Evolutionary conservation across 2,888 invertebrate genomes (phyloP).

Genomic region (Sympetrum striolatum): DNA sequence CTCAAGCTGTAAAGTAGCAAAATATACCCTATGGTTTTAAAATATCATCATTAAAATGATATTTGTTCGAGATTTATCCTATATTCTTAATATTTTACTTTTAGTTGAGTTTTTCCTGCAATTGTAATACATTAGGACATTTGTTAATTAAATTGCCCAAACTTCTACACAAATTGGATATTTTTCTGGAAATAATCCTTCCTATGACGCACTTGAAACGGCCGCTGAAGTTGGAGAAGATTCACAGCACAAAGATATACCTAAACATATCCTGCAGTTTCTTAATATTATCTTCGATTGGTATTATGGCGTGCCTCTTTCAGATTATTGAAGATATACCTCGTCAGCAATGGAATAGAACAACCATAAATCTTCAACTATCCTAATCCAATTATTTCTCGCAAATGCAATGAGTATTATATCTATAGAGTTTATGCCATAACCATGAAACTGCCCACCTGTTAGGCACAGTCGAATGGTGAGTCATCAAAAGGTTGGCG

Average conservation of each 20-base stretch:
- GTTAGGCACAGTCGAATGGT: slow-evolving; percentile 31
- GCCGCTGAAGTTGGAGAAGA: background rate
- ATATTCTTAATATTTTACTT: too few relatives aligned
- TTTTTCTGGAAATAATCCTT: background rate
- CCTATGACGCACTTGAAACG: background rate
- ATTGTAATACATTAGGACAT: too few relatives aligned
- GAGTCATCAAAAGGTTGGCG: slow-evolving; percentile 60
- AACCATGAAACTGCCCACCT: background rate
- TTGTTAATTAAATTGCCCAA: too few relatives aligned
- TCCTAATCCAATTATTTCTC: background rate
- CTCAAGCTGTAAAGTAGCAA: too few relatives aligned
- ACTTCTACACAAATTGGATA: background rate
- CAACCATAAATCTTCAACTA: background rate
- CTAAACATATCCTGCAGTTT: background rate
- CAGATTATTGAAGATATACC: background rate
- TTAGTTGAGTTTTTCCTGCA: too few relatives aligned
- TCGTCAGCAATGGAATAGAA: background rate
- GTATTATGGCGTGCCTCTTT: background rate
- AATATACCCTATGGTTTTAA: too few relatives aligned
- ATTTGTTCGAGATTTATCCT: too few relatives aligned
- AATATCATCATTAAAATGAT: too few relatives aligned
- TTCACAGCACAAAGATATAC: background rate
- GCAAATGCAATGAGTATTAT: background rate
- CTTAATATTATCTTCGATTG: background rate
- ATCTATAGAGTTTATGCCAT: background rate